Evolutionary conservation across 1,140 invertebrate species (phyloP), one percentile per base, ranked within the genome.

Genomic region (Rhagoletis zephyria): DNA sequence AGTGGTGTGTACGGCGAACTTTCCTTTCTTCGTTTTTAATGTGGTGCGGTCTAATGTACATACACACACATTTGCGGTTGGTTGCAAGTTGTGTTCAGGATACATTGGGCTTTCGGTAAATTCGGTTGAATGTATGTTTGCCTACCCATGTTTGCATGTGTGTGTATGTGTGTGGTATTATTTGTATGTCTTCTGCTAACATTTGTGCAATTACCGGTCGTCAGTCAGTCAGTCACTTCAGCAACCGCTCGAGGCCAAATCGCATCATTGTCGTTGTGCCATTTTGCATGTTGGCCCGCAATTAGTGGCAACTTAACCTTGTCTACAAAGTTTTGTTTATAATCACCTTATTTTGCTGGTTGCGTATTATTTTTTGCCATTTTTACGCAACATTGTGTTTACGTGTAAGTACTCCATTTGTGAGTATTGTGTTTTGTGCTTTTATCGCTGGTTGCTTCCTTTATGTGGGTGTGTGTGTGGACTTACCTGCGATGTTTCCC

Each of bases 221-320:
- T 56, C 74, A 81, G 30, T 30, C 74, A 81, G 30, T 30, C 30
- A 30, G 48, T 81, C 74, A 81, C 51, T 81, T 56, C 14, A 19
- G 16, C 74, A 81, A 30, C n/a, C 48, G 48, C 48, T 81, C 74
- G 1, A 3, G 70, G 70, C 70, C 12, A 14, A 4, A 74, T 5
- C 45, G 42, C 45, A 81, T 56, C 48, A 81, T 81, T 81, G 74
- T 19, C 51, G 48, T 81, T 81, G 87, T 89, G 88, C 77, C 85
- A 86, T 81, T 89, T 89, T 89, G 89, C 89, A 89, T 89, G 88
- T 87, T 88, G 65, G 63, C 64, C 85, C 65, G 86, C 81, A 89
- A 89, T 89, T 89, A 89, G 12, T 77, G 3, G 30, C 63, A 67
- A 67, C 59, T 51, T 70, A 87, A 59, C 67, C 65, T 87, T 87